Evolutionary conservation across 2,797 vertebrate genomes (phyloP), one percentile per base, ranked within the genome.

Genomic region (Momotus momota): DNA sequence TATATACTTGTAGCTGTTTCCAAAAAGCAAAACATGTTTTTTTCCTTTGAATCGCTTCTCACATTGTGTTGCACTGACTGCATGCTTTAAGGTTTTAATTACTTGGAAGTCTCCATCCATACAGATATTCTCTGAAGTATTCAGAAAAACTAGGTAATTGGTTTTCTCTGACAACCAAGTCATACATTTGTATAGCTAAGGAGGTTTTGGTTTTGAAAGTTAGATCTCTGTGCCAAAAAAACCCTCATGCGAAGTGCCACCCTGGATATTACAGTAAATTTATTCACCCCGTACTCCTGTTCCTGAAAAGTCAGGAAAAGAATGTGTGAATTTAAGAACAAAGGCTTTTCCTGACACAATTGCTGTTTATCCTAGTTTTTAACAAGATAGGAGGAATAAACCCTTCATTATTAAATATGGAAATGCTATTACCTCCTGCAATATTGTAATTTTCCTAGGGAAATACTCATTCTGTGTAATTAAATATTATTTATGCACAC

Each of bases 1-100:
- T 61, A 10, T 19, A 40, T 16, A 4, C 4, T 2, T 21, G 33
- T 9, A 55, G 18, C 51, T 31, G 16, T 40, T 90, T 69, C 49
- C 62, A 45, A 83, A 85, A 62, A 29, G 5, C 17, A 73, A 72
- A 84, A 23, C 9, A 25, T 0, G 12, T 18, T 12, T 31, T 87
- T 87, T 84, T 51, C 12, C 35, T 38, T 81, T 67, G 9, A 81
- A 74, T 54, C 0, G 0, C 61, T 52, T 81, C 38, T 49, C 40
- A 70, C 2, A 0, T 23, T 60, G 10, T n/a, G 9, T 48, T 65
- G 41, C 54, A 21, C 22, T 58, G 33, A 61, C 27, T 3, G 1
- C 22, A 31, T 21, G 31, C 6, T 48, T 81, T 62, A 51, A 71
- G 22, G 11, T 48, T 78, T 54, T 40, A 41, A 58, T 51, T 79